Evolutionary conservation across 2,888 invertebrate species (phyloP).

Genomic region (Drosophila fulvimacula): DNA sequence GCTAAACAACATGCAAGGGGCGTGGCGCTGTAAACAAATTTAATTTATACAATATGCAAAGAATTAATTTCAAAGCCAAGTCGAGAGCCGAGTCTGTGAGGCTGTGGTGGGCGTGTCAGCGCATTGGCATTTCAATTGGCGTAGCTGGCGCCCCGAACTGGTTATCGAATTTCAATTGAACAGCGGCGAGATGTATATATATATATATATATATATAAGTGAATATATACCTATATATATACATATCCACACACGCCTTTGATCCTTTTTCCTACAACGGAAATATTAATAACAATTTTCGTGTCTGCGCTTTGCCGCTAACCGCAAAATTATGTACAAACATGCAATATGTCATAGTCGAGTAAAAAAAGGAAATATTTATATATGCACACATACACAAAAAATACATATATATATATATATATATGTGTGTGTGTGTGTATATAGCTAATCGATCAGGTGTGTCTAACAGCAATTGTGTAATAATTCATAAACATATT

Average conservation of each 20-base stretch:
- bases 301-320: constrained; percentile 36
- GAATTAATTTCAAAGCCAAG: constrained; percentile 68
- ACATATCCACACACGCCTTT: not conserved
- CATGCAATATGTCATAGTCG: constrained; percentile 74
- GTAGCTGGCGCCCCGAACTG: constrained; percentile 77
- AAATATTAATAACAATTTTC: constrained; percentile 61
- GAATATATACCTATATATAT: not conserved
- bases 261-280: constrained; percentile 41
- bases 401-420: no score
- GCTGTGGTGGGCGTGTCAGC: constrained; percentile 25
- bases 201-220: not conserved
- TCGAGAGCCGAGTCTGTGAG: not conserved
- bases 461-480: constrained; percentile 65
- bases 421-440: not conserved
- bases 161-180: constrained; percentile 63
- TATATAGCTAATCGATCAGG: constrained; percentile 71
- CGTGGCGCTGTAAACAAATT: constrained; percentile 82
- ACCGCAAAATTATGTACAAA: constrained; percentile 75
- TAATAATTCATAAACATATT: constrained; percentile 82
- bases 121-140: constrained; percentile 69
- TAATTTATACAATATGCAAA: constrained; percentile 83
- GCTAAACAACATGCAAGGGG: constrained; percentile 83
- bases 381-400: not conserved
- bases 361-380: not conserved
- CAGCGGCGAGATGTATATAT: not conserved